Base-by-base conservation (phyloP, 2,113 vertebrate genomes). In the Sceloporus tristichus region DNA sequence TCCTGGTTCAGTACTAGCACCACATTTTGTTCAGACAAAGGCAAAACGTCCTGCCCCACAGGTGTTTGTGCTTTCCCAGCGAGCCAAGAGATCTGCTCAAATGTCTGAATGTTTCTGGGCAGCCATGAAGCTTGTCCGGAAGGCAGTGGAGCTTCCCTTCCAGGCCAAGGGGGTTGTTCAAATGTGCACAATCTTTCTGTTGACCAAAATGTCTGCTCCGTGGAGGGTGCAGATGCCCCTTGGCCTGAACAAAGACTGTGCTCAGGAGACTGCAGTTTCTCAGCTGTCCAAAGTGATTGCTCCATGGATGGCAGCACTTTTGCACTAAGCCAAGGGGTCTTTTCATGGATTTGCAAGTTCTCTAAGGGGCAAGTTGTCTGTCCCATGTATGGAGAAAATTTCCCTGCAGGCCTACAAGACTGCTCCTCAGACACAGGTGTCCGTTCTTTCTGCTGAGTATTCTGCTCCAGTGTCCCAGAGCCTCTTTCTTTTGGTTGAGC, bases 1-100 rank as follows among this genome's bases (percentile, higher is more conserved):
- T 96, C 96, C 95, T 96, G 96, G 93, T 95, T 96, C 94, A 86
- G 84, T 95, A 95, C 92, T 93, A 96, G 92, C 93, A 90, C 92
- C 90, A 93, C 86, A 91, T 95, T 97, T 95, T 97, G 96, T 87
- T 97, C 97, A 93, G 96, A 92, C 91, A 95, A 95, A 92, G 92
- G 83, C 95, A 97, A 96, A 95, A 95, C 93, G 94, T 96, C 96
- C 96, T 96, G 96, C 91, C 94, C 94, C 93, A 81, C 91, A 92
- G 95, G 91, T 88, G 88, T 91, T 87, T 93, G 93, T 94, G 78
- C 91, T 96, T 97, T 97, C 94, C 96, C 96, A 94, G 95, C 89
- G 90, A 97, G 96, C 97, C 97, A 97, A 87, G 96, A 65, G 94
- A 96, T 95, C 91, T 95, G 96, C 92, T 96, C 94, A 91, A 97